Evolutionary conservation across 2,113 vertebrate genomes (phyloP).

Genomic region (Sylvietta virens): DNA sequence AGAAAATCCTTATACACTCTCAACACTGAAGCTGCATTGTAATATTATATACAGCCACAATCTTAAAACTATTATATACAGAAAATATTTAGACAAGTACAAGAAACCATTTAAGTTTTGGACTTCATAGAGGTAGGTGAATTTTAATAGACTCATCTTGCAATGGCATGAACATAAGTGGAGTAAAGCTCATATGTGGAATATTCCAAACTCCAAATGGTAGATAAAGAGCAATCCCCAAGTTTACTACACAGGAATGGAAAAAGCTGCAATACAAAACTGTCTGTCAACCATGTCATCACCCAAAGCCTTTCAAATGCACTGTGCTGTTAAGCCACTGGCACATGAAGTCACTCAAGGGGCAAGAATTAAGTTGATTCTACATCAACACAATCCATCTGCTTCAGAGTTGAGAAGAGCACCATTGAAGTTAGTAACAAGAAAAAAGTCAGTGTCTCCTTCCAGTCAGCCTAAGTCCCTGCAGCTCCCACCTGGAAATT

Average conservation of each 20-base stretch:
- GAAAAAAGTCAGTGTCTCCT: neutral
- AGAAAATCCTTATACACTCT: neutral
- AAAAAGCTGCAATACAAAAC: neutral
- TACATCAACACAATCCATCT: neutral
- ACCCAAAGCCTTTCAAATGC: neutral
- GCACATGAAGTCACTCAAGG: neutral
- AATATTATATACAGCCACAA: neutral
- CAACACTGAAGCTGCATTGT: neutral
- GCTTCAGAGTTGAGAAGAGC: neutral
- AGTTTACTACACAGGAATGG: neutral
- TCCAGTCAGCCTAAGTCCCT: constrained; percentile 27
- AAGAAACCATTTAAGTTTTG: neutral
- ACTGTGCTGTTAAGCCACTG: constrained; percentile 39
- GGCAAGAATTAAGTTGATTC: neutral
- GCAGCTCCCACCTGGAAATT: constrained; percentile 34
- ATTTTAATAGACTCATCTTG: neutral
- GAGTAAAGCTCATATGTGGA: neutral
- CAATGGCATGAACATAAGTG: neutral
- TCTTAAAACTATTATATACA: neutral
- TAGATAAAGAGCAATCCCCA: neutral
- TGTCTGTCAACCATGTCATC: neutral
- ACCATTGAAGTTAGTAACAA: neutral
- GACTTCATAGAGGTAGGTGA: neutral
- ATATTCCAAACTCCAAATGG: neutral
- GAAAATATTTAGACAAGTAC: neutral